These are phyloP conservation scores for Drosophila mercatorum DNA, from an alignment of 2,888 invertebrate genomes.

Conservation along the genomic window DNA sequence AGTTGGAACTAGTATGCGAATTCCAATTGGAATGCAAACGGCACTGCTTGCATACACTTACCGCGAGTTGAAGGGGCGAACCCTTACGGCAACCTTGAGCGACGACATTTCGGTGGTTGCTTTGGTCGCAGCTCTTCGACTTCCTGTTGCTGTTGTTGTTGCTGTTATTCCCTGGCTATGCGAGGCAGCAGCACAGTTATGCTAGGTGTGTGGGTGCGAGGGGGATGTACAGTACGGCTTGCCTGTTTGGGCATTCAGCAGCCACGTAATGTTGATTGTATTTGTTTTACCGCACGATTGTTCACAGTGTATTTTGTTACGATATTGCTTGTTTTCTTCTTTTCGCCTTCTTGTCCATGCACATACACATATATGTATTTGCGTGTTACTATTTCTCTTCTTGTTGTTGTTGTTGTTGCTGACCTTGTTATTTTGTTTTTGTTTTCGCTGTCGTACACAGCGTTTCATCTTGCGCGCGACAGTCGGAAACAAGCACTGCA, in stretches of 20 bases:
- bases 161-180: conserved; percentile 45
- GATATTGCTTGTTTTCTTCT: conserved; percentile 39
- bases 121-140: conserved; percentile 8
- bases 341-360: conserved; percentile 11
- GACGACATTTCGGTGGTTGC: conserved; percentile 89
- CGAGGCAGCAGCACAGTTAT: conserved; percentile 30
- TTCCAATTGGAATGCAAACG: conserved; percentile 15
- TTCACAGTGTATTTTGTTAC: conserved; percentile 47
- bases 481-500: conserved; percentile 42
- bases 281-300: conserved; percentile 29
- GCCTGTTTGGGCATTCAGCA: conserved; percentile 18
- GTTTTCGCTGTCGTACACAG: conserved; percentile 58
- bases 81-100: conserved; percentile 95
- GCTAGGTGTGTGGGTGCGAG: conserved; percentile 10
- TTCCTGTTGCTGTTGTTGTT: conserved; percentile 24
- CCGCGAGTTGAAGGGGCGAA: conserved; percentile 96
- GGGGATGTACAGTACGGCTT: conserved; percentile 29
- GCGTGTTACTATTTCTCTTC: conserved; percentile 25
- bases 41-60: conserved; percentile 81
- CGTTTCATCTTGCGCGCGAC: conserved; percentile 47
- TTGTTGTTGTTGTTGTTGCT: conserved; percentile 21
- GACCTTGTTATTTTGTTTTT: conserved; percentile 67
- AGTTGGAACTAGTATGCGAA: conserved; percentile 21
- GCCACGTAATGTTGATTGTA: conserved; percentile 35
- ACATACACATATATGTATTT: conserved; percentile 18